Base-by-base conservation (phyloP, 2,888 invertebrate species). In the Saturnia japonica region DNA sequence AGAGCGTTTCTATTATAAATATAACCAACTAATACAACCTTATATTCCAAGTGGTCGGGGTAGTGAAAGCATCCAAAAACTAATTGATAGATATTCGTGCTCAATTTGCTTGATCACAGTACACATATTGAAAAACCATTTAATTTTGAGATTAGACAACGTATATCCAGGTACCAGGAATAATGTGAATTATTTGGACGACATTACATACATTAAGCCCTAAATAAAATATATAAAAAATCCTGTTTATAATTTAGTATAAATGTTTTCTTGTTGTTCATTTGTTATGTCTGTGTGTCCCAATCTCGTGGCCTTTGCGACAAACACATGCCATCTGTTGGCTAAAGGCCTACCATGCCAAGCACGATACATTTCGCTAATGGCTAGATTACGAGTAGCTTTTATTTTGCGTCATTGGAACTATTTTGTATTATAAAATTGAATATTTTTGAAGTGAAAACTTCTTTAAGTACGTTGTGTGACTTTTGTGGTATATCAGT, bases 341-440 rank as follows among this genome's bases (percentile, higher is more conserved):
- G 67, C 70, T 67, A 85, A 79, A 80, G 80, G 83, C 78, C 78
- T 80, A 79, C 78, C 76, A 79, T 81, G 84, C 85, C 87, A 83
- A 82, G 82, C 81, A 76, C 82, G 82, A 85, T 86, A 87, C 86
- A 86, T 87, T 83, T 83, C 80, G 74, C 80, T 88, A 88, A 88
- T 86, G 86, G 84, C 82, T 75, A 85, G 85, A 89, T 88, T 88
- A 89, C 90, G 87, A 87, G 90, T 90, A 82, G 87, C 79, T 54
- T 67, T 70, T 67, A 70, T 70, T 70, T 70, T 40, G n/a, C 40
- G 19, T 40, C 34, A 51, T 51, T 68, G n/a, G 16, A 40, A 43
- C 45, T 12, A 34, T 67, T 42, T 9, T 45, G 25, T 67, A 25
- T 16, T 42, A 22, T 45, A 28, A 67, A 25, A 22, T 8, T 67